Base-by-base conservation (phyloP, 2,888 invertebrate genomes). In the Ornithoptera priamus region DNA sequence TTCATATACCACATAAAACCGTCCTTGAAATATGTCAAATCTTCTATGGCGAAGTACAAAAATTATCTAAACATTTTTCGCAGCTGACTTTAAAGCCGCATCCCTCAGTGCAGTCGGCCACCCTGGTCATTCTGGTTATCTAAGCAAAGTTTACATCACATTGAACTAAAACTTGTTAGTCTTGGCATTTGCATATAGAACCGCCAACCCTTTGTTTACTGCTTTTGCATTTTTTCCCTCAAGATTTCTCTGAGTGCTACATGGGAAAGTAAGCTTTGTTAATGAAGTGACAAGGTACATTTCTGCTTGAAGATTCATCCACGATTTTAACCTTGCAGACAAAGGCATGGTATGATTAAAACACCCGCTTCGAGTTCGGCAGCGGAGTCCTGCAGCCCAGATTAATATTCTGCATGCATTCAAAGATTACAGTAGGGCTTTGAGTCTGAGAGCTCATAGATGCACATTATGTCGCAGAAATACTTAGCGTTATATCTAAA, bases 331-430 rank as follows among this genome's bases (percentile, higher is more conserved):
- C 62, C 63, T 70, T 62, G 53, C 70, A 70, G 60, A 70, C 70
- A 70, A 70, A 70, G 67, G 67, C 70, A 53, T 59, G 20, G 62
- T 63, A 46, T 67, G 70, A 70, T 70, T 70, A 70, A 70, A 70
- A 70, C 69, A 70, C 66, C 66, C 69, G 42, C 24, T 22, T 22
- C 68, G 64, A 39, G 59, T 70, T 70, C 63, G 70, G 66, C 63
- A 67, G 62, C 59, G 66, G 59, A 67, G 70, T 70, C 67, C 70
- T 70, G 66, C 70, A 53, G 66, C 70, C 67, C 62, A 70, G 70
- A 70, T 70, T 70, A 67, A 70, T 67, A 70, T 70, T 70, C 66
- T 62, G 70, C 70, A 70, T 67, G 62, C 70, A 70, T 70, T 70
- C 67, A 59, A 62, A 60, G 70, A 70, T 70, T 67, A 67, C 67